Base-by-base conservation (phyloP, 2,113 vertebrate species). In the Suncus etruscus region DNA sequence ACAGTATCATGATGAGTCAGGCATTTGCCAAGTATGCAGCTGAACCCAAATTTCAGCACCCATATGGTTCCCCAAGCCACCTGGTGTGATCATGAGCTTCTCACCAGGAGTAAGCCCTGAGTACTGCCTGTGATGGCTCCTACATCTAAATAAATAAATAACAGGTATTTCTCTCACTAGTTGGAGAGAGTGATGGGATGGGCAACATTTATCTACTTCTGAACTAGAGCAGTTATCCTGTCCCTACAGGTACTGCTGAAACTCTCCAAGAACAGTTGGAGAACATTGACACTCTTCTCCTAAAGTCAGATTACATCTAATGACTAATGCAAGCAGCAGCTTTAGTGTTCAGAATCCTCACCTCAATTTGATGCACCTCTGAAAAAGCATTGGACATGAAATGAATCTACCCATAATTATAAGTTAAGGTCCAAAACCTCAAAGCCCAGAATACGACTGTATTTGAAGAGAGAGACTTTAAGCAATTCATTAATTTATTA, bases 391-490 rank as follows among this genome's bases (percentile, higher is more conserved):
- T 0, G 2, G 4, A 69, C 79, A 39, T 9, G 27, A 24, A 27
- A 6, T 54, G 15, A 70, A 87, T 14, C 18, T 11, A 3, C 0
- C 0, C 0, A 3, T 14, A 72, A 72, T 45, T 45, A 66, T 29
- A 45, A 2, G 6, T 45, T 73, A 25, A 81, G 92, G 3, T 75
- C 24, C 11, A 31, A 58, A 90, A 20, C 2, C 32, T 50, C 48
- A 68, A 5, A 15, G n/a, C 16, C 31, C 66, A 77, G 32, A 69
- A 74, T 39, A 11, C 27, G 29, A 54, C 29, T 81, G 3, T 10
- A 58, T 84, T 89, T 91, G 69, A 31, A 92, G 47, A 83, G 0
- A 58, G 9, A 6, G 9, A 10, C 6, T 78, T 89, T 72, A 92
- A 89, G 80, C 22, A 39, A 6, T 7, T 16, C 65, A 50, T 58